Percentiles rank a stretch among this genome's conserved stretches.
Conservation (phyloP, 2,888 invertebrate species). For the Leptopilina drosophilae region DNA sequence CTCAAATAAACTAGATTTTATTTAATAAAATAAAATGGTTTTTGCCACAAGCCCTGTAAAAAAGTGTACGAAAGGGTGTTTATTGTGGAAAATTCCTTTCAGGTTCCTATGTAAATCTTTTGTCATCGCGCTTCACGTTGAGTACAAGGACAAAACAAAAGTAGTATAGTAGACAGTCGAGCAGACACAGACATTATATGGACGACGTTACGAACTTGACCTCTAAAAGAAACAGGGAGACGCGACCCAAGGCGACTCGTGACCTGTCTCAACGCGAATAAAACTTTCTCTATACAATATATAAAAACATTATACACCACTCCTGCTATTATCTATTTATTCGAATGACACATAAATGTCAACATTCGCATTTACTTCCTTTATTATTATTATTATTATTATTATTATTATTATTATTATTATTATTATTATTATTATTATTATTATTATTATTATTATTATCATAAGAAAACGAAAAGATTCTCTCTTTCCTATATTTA, state of each 20-base stretch:
- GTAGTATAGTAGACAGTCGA: conserved; percentile 23
- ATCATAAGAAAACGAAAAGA: background rate
- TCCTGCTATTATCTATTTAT: conserved; percentile 41
- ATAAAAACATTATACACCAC: background rate
- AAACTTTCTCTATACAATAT: conserved; percentile 21
- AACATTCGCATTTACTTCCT: conserved; percentile 28
- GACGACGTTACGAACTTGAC: conserved; percentile 55
- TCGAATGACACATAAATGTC: conserved; percentile 1
- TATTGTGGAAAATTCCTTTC: conserved; percentile 18
- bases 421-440: too few species aligned
- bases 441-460: background rate
- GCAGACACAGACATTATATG: conserved; percentile 27
- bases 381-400: too few species aligned
- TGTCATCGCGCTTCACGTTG: conserved; percentile 32
- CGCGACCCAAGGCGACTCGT: conserved; percentile 37
- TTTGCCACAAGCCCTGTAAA: background rate
- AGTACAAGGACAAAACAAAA: conserved; percentile 22
- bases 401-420: too few species aligned
- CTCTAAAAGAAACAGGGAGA: conserved; percentile 55
- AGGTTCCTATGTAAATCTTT: conserved; percentile 23
- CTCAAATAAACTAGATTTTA: too few species aligned
- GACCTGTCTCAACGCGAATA: conserved; percentile 33
- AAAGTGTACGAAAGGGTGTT: too few species aligned
- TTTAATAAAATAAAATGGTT: background rate
- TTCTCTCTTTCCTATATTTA: too few species aligned